Evolutionary conservation across 2,113 vertebrate species (phyloP).

Genomic region (Cyprinus carpio): DNA sequence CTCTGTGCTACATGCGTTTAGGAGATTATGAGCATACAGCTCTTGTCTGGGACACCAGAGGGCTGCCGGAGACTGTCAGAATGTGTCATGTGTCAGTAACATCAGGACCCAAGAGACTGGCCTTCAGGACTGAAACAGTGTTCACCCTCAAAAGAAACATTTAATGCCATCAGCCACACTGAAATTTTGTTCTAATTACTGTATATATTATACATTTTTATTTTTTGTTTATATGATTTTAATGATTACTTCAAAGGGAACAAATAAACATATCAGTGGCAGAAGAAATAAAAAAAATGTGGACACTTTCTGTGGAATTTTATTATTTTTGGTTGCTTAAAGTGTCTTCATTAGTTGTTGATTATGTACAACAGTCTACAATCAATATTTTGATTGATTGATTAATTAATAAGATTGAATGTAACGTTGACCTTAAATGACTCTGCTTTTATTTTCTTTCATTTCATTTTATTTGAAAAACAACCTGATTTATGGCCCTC

Average conservation of each 20-base stretch:
- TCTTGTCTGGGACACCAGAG: constrained; percentile 43
- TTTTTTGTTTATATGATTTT: neutral
- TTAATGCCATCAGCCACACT: neutral
- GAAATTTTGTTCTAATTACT: neutral
- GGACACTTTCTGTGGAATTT: too few species aligned
- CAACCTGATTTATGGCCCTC: too few species aligned
- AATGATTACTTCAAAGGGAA: neutral
- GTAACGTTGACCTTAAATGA: too few species aligned
- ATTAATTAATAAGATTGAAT: too few species aligned
- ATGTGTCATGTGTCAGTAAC: constrained; percentile 26
- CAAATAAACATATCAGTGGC: too few species aligned
- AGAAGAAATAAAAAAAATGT: too few species aligned
- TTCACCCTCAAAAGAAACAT: neutral
- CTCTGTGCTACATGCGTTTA: constrained; percentile 30
- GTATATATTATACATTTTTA: neutral
- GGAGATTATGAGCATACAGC: constrained; percentile 37
- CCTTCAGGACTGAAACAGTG: neutral
- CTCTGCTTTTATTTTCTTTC: too few species aligned
- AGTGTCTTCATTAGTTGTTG: too few species aligned
- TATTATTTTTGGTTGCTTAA: too few species aligned
- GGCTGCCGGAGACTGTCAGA: constrained; percentile 36
- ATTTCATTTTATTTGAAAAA: too few species aligned
- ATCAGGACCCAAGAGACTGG: constrained; percentile 30
- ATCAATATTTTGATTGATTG: too few species aligned
- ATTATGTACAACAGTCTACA: too few species aligned